A percentile compares a stretch with the other conserved stretches of the same genome.
Conservation (phyloP, 2,888 invertebrate genomes). For the Charanyca ferruginea region DNA sequence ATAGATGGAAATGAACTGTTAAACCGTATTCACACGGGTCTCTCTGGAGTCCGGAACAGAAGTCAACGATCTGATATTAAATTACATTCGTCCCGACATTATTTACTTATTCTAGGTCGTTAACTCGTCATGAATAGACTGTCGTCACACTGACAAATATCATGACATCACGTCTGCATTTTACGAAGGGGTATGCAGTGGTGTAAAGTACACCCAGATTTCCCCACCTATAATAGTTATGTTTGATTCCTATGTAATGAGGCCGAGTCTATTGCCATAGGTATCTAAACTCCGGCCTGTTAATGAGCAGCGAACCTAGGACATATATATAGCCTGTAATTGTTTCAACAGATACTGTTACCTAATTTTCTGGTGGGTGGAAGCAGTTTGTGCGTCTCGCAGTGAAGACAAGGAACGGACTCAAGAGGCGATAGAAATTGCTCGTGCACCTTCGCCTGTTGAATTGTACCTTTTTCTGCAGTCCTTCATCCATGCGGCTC, state of each 20-base stretch:
- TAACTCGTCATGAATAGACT: conserved; percentile 21
- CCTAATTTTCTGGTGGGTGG: conserved; percentile 94
- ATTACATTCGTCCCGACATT: conserved; percentile 49
- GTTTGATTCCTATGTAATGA: no score
- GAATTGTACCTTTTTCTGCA: conserved; percentile 95
- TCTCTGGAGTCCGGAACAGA: conserved; percentile 32
- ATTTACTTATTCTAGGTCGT: conserved; percentile 41
- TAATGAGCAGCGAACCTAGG: background rate
- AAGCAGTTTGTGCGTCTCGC: conserved; percentile 91
- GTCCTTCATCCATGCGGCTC: conserved; percentile 94
- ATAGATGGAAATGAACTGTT: conserved; percentile 39
- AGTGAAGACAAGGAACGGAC: conserved; percentile 90
- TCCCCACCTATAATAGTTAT: no score
- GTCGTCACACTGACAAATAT: conserved; percentile 4
- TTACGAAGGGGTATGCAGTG: background rate
- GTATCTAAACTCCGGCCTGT: background rate
- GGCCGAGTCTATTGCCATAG: background rate
- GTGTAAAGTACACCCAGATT: background rate
- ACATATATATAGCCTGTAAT: background rate
- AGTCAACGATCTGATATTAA: conserved; percentile 43
- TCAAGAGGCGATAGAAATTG: conserved; percentile 91
- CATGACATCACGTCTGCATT: background rate
- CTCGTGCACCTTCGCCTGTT: conserved; percentile 92
- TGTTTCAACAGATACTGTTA: conserved; percentile 91
- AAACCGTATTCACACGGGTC: conserved; percentile 28